These are phyloP conservation scores for Zosterops lateralis DNA, from an alignment of 2,113 vertebrate genomes.

Conservation along the genomic window DNA sequence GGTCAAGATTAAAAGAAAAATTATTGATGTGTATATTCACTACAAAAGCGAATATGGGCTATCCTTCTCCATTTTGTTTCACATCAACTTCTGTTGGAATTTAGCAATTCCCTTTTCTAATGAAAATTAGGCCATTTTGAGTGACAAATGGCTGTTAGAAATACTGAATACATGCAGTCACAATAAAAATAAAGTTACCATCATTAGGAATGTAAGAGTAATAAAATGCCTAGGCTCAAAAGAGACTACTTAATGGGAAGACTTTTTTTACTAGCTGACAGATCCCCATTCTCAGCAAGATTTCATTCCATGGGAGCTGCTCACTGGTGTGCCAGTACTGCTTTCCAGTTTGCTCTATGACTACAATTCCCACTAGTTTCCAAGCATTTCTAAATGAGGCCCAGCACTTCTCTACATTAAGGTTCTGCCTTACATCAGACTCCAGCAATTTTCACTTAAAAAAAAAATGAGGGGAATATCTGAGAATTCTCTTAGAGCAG, in stretches of 20 bases:
- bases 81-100: not conserved
- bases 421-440: conserved; percentile 34
- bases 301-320: not conserved
- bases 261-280: not conserved
- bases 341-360: not conserved
- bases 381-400: conserved; percentile 1
- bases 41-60: not conserved
- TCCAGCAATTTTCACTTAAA: not conserved
- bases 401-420: not conserved
- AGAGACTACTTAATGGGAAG: not conserved
- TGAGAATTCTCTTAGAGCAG: conserved; percentile 39
- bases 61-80: not conserved
- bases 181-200: not conserved
- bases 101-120: not conserved
- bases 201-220: not conserved
- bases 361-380: not conserved
- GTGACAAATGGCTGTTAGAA: not conserved
- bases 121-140: not conserved
- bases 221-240: not conserved
- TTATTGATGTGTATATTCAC: not conserved
- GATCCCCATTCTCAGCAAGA: not conserved
- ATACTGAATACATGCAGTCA: not conserved
- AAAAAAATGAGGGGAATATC: not conserved
- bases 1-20: not conserved
- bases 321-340: not conserved